phyloP scores from a whole-genome alignment of 1,140 invertebrate genomes.

The Macrobrachium nipponense region DNA sequence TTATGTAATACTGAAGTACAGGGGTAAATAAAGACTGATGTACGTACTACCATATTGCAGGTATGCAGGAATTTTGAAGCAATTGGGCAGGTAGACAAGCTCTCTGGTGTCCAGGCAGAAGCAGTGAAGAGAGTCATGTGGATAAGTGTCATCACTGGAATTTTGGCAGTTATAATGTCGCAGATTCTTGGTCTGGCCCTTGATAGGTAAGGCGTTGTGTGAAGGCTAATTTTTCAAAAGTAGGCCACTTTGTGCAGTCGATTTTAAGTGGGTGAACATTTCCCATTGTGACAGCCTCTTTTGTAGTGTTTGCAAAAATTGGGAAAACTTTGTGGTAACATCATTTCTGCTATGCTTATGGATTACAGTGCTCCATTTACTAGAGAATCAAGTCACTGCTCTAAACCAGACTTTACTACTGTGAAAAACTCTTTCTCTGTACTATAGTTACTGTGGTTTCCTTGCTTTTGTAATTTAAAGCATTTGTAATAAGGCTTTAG shows the following conservation, averaged over 20 bases:
- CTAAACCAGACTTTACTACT: too few relatives aligned
- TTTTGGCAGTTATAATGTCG: background rate
- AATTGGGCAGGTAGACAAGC: background rate
- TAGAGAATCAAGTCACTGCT: too few relatives aligned
- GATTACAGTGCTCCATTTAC: too few relatives aligned
- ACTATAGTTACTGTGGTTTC: too few relatives aligned
- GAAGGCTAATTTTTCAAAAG: background rate
- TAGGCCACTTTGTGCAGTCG: background rate
- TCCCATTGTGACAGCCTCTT: too few relatives aligned
- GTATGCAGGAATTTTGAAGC: constrained; percentile 7
- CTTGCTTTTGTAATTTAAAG: too few relatives aligned
- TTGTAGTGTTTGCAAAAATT: too few relatives aligned
- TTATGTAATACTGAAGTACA: background rate
- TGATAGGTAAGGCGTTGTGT: constrained; percentile 9
- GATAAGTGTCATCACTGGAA: constrained; percentile 23
- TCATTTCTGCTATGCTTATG: too few relatives aligned
- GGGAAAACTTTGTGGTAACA: too few relatives aligned
- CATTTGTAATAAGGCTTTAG: too few relatives aligned
- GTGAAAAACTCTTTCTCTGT: too few relatives aligned
- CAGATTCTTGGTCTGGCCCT: constrained; percentile 28
- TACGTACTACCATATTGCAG: constrained; percentile 5
- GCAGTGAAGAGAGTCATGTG: constrained; percentile 28
- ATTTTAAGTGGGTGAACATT: too few relatives aligned
- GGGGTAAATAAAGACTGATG: background rate
- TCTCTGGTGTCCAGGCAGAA: background rate